Percentiles rank a stretch among this genome's conserved stretches.
Evolutionary conservation across 2,113 vertebrate species (phyloP).

Genomic region (Acrocephalus arundinaceus): DNA sequence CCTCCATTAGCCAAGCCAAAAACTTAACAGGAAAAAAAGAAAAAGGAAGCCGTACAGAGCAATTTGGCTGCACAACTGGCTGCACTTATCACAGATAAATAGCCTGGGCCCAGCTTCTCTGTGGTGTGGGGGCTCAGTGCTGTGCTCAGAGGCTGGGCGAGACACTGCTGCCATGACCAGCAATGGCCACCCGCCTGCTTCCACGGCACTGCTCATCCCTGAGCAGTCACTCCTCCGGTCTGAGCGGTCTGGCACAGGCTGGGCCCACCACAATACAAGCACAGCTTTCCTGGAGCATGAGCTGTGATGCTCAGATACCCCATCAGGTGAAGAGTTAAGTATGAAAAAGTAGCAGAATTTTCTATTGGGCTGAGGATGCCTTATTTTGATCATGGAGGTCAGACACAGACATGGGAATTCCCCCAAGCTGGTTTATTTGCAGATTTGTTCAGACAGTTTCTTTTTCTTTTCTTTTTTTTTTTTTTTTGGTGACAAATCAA

Average conservation of each 20-base stretch:
- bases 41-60: not conserved
- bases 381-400: conserved; percentile 34
- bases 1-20: conserved; percentile 31
- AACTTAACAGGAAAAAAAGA: not conserved
- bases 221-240: not conserved
- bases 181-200: not conserved
- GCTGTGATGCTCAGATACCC: rapidly evolving
- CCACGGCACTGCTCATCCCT: not conserved
- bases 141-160: rapidly evolving
- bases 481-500: conserved; percentile 46
- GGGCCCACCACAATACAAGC: not conserved
- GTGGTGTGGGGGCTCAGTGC: rapidly evolving
- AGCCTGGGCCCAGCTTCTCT: not conserved
- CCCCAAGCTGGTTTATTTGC: conserved; percentile 61
- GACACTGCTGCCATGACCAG: rapidly evolving
- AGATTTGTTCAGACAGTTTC: conserved; percentile 62
- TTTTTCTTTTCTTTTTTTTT: not conserved
- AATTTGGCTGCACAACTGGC: not conserved
- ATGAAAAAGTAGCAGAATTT: not conserved
- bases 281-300: not conserved
- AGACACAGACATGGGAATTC: conserved; percentile 64
- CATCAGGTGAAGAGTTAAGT: not conserved
- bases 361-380: not conserved
- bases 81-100: not conserved
- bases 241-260: not conserved